A percentile compares a stretch with the other conserved stretches of the same genome.
These are phyloP conservation scores for Donacobius atricapilla DNA, from an alignment of 2,113 vertebrate species.

Conservation along the genomic window DNA sequence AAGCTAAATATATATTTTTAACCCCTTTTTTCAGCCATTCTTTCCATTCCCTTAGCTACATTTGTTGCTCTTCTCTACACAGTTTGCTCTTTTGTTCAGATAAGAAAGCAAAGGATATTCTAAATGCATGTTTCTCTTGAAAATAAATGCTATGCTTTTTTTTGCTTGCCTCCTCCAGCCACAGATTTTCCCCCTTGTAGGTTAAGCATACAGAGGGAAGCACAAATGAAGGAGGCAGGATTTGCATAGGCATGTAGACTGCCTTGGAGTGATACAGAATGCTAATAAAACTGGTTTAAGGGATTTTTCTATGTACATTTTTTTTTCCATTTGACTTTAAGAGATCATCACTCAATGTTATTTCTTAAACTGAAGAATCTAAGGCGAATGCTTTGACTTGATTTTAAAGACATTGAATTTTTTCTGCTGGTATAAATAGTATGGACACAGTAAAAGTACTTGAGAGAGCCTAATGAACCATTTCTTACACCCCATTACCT, in stretches of 20 bases:
- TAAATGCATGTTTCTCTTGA: neutral
- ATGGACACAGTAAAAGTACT: conserved; percentile 83
- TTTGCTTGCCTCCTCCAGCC: neutral
- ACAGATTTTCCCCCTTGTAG: neutral
- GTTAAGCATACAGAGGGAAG: neutral
- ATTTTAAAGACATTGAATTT: conserved; percentile 78
- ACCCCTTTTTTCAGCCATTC: neutral
- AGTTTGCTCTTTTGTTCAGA: neutral
- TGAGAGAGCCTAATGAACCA: conserved; percentile 83
- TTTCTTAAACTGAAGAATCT: conserved; percentile 69
- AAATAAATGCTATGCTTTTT: neutral
- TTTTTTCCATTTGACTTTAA: conserved; percentile 64
- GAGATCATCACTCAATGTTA: conserved; percentile 68
- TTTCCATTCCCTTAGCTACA: neutral
- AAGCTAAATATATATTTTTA: conserved; percentile 13
- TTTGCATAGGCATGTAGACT: conserved; percentile 3
- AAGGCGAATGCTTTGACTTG: conserved; percentile 73
- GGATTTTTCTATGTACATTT: conserved; percentile 35
- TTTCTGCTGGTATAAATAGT: conserved; percentile 82
- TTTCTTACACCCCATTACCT: conserved; percentile 86
- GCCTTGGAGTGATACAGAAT: neutral
- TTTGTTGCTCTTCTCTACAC: neutral
- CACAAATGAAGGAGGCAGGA: conserved; percentile 19
- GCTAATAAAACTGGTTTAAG: conserved; percentile 43
- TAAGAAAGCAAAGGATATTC: neutral